Conservation (phyloP, 1,140 invertebrate genomes). For the Lepidurus arcticus region DNA sequence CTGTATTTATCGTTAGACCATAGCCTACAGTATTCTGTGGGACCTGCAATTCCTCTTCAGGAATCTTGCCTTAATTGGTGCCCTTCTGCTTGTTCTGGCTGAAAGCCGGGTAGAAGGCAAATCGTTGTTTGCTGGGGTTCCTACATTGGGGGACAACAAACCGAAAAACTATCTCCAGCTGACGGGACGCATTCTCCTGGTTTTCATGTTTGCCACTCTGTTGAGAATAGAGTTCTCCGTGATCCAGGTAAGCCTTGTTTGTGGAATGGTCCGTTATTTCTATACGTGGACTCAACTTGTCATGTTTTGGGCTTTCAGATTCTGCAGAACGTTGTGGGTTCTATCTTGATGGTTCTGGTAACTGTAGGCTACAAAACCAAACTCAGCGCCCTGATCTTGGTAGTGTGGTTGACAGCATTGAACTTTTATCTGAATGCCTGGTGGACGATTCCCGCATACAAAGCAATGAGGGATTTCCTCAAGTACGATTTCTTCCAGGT, state of each 20-base stretch:
- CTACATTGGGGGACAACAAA: slow-evolving; percentile 91
- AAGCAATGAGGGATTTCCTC: slow-evolving; percentile 94
- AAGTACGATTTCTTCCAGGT: slow-evolving; percentile 99
- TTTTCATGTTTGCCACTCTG: slow-evolving; percentile 98
- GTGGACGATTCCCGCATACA: slow-evolving; percentile 92
- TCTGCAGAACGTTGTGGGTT: slow-evolving; percentile 84
- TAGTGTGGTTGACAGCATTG: slow-evolving; percentile 77
- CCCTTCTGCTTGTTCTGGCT: slow-evolving; percentile 85
- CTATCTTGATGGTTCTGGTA: slow-evolving; percentile 90
- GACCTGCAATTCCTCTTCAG: slow-evolving; percentile 93
- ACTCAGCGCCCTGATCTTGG: slow-evolving; percentile 88
- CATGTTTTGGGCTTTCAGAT: slow-evolving; percentile 52
- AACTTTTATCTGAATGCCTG: slow-evolving; percentile 98
- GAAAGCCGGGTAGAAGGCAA: slow-evolving; percentile 87
- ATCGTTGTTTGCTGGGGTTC: slow-evolving; percentile 96
- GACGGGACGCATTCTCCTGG: slow-evolving; percentile 87
- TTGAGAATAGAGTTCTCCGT: slow-evolving; percentile 88
- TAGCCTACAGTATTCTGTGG: slow-evolving; percentile 97
- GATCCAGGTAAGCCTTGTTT: slow-evolving; percentile 60
- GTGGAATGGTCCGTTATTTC: slow-evolving; percentile 38
- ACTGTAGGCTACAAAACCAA: slow-evolving; percentile 99
- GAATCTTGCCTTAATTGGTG: slow-evolving; percentile 93
- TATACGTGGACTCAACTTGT: neutral
- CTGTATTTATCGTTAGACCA: slow-evolving; percentile 60
- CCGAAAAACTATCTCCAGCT: slow-evolving; percentile 96